phyloP scores from a whole-genome alignment of 2,888 invertebrate genomes.

The Leptopilina myrica region DNA sequence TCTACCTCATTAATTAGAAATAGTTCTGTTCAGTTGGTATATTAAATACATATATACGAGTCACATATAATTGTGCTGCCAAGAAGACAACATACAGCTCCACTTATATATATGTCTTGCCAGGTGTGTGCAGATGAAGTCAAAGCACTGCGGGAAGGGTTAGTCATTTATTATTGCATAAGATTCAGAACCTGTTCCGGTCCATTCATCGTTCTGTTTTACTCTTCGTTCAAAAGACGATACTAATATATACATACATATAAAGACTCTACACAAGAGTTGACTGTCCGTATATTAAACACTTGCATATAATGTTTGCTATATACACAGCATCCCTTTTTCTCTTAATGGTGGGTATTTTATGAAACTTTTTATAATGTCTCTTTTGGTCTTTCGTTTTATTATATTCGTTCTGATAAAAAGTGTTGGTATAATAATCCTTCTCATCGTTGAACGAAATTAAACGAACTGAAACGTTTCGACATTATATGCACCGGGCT shows the following conservation, averaged over 20 bases:
- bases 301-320: background rate
- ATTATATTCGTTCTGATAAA: slow-evolving; percentile 5
- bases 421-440: background rate
- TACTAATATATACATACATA: background rate
- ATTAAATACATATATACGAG: slow-evolving; percentile 1
- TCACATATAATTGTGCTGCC: slow-evolving; percentile 24
- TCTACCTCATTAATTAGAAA: too few species aligned
- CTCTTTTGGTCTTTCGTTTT: background rate
- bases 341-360: slow-evolving; percentile 5
- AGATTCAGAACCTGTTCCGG: slow-evolving; percentile 74
- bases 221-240: slow-evolving; percentile 37
- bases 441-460: slow-evolving; percentile 16
- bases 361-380: slow-evolving; percentile 1
- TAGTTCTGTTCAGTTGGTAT: background rate
- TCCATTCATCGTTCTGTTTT: slow-evolving; percentile 66
- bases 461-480: slow-evolving; percentile 5
- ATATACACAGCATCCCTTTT: slow-evolving; percentile 1
- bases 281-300: slow-evolving; percentile 4
- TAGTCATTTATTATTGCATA: slow-evolving; percentile 73
- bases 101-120: slow-evolving; percentile 14
- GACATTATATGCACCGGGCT: background rate
- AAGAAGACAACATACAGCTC: slow-evolving; percentile 19
- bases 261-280: slow-evolving; percentile 1
- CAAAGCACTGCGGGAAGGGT: slow-evolving; percentile 53
- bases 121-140: slow-evolving; percentile 59